Evolutionary conservation across 1,140 invertebrate species (phyloP), one percentile per base, ranked within the genome.

Genomic region (Papilio helenus): DNA sequence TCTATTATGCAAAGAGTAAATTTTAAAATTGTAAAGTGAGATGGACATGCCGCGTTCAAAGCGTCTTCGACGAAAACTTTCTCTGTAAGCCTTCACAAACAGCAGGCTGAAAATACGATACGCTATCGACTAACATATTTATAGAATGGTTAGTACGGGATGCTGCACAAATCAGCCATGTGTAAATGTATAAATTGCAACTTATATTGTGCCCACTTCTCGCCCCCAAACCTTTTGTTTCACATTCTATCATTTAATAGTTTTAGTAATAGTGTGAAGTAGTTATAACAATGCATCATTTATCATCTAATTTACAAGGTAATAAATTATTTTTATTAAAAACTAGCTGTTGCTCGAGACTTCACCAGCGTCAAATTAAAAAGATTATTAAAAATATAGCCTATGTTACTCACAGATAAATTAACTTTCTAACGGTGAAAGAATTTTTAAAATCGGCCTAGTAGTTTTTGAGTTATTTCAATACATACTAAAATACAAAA

Each of bases 71-170:
- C 7, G 3, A 29, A 51, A 76, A 55, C 14, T 76, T 34, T 55
- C 46, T 76, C 23, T 58, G 46, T 34, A 76, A 76, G 3, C 73
- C 23, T 51, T 76, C 12, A 78, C 73, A 78, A 82, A 80, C 79
- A 81, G 79, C 73, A 79, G 80, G 72, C 82, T 81, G 78, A 84
- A 80, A 83, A 83, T 83, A 82, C 79, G 76, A 81, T 83, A 81
- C 82, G 84, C 79, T 85, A 84, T 86, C 82, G 83, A 87, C 81
- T 86, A 72, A 73, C 82, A 84, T 84, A 86, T 84, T 85, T 87
- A 86, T 86, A 85, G 82, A 81, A 82, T 80, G 80, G 46, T 73
- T 81, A 72, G 49, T 39, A 49, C 72, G 78, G 80, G 78, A 65
- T 39, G 51, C 61, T 73, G 68, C 80, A 79, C 82, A 85, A 78